Conservation (phyloP, 2,113 vertebrate genomes). For the Xyliphius kryptos region DNA sequence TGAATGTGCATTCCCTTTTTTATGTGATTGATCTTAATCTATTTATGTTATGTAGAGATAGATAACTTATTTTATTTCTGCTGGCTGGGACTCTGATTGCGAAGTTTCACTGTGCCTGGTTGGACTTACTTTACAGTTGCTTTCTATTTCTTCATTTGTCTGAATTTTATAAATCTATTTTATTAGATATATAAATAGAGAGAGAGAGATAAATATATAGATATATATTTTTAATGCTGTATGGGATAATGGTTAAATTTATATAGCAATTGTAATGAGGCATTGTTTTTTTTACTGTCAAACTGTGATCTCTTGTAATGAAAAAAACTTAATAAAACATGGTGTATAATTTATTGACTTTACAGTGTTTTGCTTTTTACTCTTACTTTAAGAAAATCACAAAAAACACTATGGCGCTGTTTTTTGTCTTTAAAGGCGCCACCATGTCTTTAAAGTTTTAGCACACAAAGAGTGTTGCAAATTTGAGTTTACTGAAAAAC, state of each 20-base stretch:
- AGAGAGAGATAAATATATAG: no score
- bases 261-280: constrained; percentile 6
- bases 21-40: constrained; percentile 3
- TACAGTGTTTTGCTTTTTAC: no score
- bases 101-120: neutral
- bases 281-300: constrained; percentile 3
- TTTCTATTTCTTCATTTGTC: constrained; percentile 12
- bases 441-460: no score
- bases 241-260: constrained; percentile 13
- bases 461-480: no score
- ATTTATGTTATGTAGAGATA: constrained; percentile 33
- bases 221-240: constrained; percentile 11
- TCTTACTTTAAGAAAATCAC: no score
- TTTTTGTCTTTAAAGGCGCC: no score
- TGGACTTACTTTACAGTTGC: constrained; percentile 6
- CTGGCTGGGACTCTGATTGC: neutral
- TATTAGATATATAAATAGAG: neutral
- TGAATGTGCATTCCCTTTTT: constrained; percentile 8
- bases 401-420: no score
- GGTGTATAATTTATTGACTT: no score
- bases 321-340: neutral
- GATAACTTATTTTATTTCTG: constrained; percentile 31
- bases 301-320: constrained; percentile 17
- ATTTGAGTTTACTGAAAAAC: no score
- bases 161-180: constrained; percentile 27